Percentiles rank a stretch among this genome's conserved stretches.
These are phyloP conservation scores for Hippasteria phrygiana DNA, from an alignment of 53 echinoderm and acorn worm species.

Conservation along the genomic window DNA sequence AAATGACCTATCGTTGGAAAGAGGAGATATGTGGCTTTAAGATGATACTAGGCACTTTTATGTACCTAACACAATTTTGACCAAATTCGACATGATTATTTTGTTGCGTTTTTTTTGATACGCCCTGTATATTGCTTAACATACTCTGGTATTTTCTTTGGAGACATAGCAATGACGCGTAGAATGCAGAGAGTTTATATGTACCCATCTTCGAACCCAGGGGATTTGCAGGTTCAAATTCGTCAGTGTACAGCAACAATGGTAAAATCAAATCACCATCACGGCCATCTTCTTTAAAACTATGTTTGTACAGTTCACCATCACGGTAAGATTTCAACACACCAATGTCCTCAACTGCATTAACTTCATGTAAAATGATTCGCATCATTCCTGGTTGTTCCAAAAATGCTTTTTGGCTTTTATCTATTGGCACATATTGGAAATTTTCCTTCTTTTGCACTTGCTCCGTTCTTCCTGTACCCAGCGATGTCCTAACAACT, in stretches of 20 bases:
- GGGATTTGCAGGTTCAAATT: conserved; percentile 58
- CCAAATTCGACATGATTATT: no score
- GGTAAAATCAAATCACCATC: neutral
- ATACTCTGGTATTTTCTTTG: conserved; percentile 55
- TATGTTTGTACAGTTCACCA: conserved; percentile 9
- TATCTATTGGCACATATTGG: conserved; percentile 30
- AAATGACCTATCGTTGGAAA: no score
- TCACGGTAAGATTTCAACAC: conserved; percentile 36
- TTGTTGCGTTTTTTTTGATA: no score
- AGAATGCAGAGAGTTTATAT: conserved; percentile 71
- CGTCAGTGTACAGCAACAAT: conserved; percentile 46
- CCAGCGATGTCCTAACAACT: conserved; percentile 23
- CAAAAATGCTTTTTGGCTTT: conserved; percentile 20
- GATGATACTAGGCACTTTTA: no score
- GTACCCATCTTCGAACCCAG: conserved; percentile 51
- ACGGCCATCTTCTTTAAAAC: neutral
- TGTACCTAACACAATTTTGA: no score
- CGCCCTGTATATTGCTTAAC: conserved; percentile 62
- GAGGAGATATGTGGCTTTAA: no score
- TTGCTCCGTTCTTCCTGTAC: conserved; percentile 26
- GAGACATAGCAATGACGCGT: conserved; percentile 49
- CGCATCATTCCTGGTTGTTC: conserved; percentile 46
- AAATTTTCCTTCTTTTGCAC: conserved; percentile 21
- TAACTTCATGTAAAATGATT: neutral
- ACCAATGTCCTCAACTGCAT: conserved; percentile 1